These are phyloP conservation scores for Xenopus laevis DNA, from an alignment of 2,113 vertebrate species.

Conservation along the genomic window DNA sequence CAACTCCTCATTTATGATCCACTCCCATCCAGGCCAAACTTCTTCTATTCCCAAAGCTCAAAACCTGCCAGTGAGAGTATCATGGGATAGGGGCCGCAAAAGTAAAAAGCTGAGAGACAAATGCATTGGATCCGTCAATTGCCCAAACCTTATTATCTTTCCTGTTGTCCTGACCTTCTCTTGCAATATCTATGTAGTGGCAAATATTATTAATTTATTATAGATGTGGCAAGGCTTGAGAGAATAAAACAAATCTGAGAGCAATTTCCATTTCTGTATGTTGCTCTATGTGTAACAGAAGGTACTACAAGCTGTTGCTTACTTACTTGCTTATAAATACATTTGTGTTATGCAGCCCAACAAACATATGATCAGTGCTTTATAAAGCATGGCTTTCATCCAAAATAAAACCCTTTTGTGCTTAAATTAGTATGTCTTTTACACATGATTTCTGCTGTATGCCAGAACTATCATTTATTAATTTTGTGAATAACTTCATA, in stretches of 20 bases:
- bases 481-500: conserved; percentile 3
- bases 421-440: background rate
- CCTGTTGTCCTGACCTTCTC: too few relatives aligned
- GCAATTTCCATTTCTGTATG: background rate
- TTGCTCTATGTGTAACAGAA: background rate
- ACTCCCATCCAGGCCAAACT: too few relatives aligned
- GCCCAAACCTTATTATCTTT: too few relatives aligned
- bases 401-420: conserved; percentile 2
- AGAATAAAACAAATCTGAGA: background rate
- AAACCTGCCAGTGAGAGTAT: too few relatives aligned
- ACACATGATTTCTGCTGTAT: background rate
- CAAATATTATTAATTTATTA: too few relatives aligned
- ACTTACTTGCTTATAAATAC: conserved; percentile 10
- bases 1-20: too few relatives aligned
- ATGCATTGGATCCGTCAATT: too few relatives aligned
- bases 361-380: conserved; percentile 5
- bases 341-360: background rate
- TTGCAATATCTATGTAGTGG: too few relatives aligned
- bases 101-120: too few relatives aligned
- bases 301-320: conserved; percentile 5
- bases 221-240: background rate
- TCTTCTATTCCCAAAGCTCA: too few relatives aligned
- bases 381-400: conserved; percentile 13
- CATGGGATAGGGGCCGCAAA: too few relatives aligned
- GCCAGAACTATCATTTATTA: background rate